Evolutionary conservation across 2,888 invertebrate species (phyloP).

Genomic region (Allacma fusca): DNA sequence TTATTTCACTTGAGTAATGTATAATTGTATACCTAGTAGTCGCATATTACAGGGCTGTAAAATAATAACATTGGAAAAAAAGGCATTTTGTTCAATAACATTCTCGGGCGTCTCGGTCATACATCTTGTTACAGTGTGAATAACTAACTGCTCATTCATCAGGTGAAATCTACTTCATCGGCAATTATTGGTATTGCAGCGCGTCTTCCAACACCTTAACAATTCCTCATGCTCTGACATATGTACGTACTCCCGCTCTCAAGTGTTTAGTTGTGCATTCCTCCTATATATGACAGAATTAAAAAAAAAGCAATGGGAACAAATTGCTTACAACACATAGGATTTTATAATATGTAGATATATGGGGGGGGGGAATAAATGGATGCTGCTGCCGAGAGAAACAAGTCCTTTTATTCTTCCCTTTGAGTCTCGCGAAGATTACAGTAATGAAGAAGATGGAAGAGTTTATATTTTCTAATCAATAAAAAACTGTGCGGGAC

Average conservation of each 20-base stretch:
- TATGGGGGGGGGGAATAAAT: too few species aligned
- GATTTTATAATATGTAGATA: too few species aligned
- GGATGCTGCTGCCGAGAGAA: too few species aligned
- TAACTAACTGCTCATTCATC: not conserved
- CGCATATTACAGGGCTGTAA: not conserved
- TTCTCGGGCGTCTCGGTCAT: not conserved
- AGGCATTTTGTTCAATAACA: not conserved
- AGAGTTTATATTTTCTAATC: not conserved
- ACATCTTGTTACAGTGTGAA: slow-evolving; percentile 16
- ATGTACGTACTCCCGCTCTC: not conserved
- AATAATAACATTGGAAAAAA: not conserved
- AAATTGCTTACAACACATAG: too few species aligned
- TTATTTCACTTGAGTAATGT: too few species aligned
- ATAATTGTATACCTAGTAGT: too few species aligned
- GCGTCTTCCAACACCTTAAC: not conserved
- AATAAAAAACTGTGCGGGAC: slow-evolving; percentile 7
- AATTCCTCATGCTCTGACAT: not conserved
- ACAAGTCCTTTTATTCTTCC: too few species aligned
- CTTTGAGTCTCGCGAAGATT: too few species aligned
- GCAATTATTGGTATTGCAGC: not conserved
- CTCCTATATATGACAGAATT: too few species aligned
- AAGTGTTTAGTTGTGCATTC: too few species aligned
- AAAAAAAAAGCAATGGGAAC: too few species aligned
- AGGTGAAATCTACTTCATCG: slow-evolving; percentile 6
- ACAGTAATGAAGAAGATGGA: too few species aligned